Base-by-base conservation (phyloP, 1,140 invertebrate species). In the Chelonus insularis region DNA sequence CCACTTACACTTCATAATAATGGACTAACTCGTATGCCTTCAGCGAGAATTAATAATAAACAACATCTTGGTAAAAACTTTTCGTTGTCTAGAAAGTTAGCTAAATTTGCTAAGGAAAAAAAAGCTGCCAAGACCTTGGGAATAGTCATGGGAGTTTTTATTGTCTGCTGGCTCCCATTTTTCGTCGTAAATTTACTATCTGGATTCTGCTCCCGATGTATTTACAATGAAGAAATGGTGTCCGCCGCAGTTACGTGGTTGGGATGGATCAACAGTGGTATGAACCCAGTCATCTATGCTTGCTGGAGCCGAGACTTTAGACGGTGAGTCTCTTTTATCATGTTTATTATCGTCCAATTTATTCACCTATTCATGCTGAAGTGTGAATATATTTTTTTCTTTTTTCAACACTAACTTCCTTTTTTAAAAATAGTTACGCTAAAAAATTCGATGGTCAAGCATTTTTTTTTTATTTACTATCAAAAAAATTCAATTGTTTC, bases 71-170 rank as follows among this genome's bases (percentile, higher is more conserved):
- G 85, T 0, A 95, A 95, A 76, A 93, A 94, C 78, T 95, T 96
- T 77, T 95, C 92, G 1, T 78, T 96, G 9, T 94, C 91, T 41
- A 85, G 94, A 11, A 96, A 96, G 73, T 79, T 97, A 36, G 92
- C 93, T 11, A 95, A 97, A 74, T 95, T 96, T 69, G 91, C 92
- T 18, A 93, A 95, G 76, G 94, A 98, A 75, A 97, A 97, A 78
- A 98, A 97, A 76, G 95, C 95, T 3, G 95, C 95, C 0, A 96
- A 97, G 72, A 97, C 94, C 1, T 80, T 97, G 56, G 94, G 94
- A 32, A 95, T 97, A 69, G 92, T 95, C 56, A 96, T 96, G 91
- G 97, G 97, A n/a, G 96, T 97, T 29, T 99, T 99, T 79, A 96
- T 98, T 70, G 86, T 98, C 50, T 99, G 96, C 76, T 97, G 95